These are phyloP conservation scores for Cetoscarus ocellatus DNA, from an alignment of 2,797 vertebrate genomes.

Conservation along the genomic window DNA sequence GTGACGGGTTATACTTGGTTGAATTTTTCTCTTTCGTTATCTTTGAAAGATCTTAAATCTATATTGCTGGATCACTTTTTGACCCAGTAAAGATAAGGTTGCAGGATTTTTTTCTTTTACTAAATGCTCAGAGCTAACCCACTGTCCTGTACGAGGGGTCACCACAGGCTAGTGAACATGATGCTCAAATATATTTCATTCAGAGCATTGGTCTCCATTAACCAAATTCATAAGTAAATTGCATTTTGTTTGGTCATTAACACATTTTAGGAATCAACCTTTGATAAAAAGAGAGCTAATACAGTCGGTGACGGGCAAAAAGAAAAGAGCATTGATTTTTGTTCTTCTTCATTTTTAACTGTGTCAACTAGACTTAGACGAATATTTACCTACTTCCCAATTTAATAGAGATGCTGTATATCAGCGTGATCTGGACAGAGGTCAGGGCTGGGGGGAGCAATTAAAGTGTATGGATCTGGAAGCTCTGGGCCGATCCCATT, in stretches of 20 bases:
- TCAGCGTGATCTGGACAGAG: slow-evolving; percentile 85
- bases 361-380: slow-evolving; percentile 82
- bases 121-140: too few species aligned
- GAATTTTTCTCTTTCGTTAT: slow-evolving; percentile 48
- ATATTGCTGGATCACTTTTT: slow-evolving; percentile 53
- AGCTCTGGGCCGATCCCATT: slow-evolving; percentile 63
- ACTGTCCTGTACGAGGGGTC: too few species aligned
- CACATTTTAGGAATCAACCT: slow-evolving; percentile 68
- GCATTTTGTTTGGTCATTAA: slow-evolving; percentile 38
- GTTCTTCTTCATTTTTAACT: slow-evolving; percentile 65
- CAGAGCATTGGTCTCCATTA: slow-evolving; percentile 47
- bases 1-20: slow-evolving; percentile 32
- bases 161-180: slow-evolving; percentile 65
- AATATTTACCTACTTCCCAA: slow-evolving; percentile 88
- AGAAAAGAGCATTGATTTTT: slow-evolving; percentile 75
- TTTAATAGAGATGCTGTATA: slow-evolving; percentile 87
- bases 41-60: slow-evolving; percentile 64
- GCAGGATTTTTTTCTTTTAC: too few species aligned
- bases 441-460: slow-evolving; percentile 87
- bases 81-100: too few species aligned
- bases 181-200: slow-evolving; percentile 55
- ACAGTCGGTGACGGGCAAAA: slow-evolving; percentile 78
- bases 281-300: slow-evolving; percentile 80
- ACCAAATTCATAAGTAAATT: slow-evolving; percentile 47
- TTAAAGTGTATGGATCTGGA: slow-evolving; percentile 83